Base-by-base conservation (phyloP, 2,797 vertebrate genomes). In the Micromesistius poutassou region DNA sequence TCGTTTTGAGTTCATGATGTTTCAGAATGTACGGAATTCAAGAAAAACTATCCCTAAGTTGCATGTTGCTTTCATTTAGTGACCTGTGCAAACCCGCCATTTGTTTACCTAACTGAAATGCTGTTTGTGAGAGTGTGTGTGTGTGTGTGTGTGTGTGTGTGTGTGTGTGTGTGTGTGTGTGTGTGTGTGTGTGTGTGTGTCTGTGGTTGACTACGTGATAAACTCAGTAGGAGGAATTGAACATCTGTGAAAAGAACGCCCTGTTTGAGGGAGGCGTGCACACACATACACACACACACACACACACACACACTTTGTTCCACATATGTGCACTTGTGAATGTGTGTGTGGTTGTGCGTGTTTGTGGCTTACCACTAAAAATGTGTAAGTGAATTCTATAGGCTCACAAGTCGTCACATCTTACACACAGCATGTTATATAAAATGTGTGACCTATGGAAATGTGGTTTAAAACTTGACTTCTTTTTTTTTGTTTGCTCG, bases 211-310 rank as follows among this genome's bases (percentile, higher is more conserved):
- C 50, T 72, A 71, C 9, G 71, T 85, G 77, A 6, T 30, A 72
- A 74, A 72, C 22, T 33, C 76, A 79, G 31, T 73, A 25, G 66
- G 55, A 40, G 8, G 75, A 5, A 70, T 9, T 50, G 62, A 76
- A 74, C 77, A 78, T 66, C 55, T 78, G 77, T 78, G 77, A 73
- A 42, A 73, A 50, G 74, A 83, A 77, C 78, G 16, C 72, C 30
- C 35, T 72, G 72, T 71, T 76, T 62, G 22, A n/a, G 55, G 55
- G 55, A 30, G 42, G 28, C 35, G 33, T 68, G n/a, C 1, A 30
- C 36, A 14, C 46, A 50, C 46, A 50, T 4, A 22, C 46, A 1
- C 16, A 22, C 46, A 50, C 46, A 1, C 46, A 19, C 46, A 19
- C 14, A 6, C 46, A 50, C 46, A 66, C 62, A n/a, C 62, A 66